phyloP scores from a whole-genome alignment of 23 tunicate genomes.

The Trididemnum nubilum region DNA sequence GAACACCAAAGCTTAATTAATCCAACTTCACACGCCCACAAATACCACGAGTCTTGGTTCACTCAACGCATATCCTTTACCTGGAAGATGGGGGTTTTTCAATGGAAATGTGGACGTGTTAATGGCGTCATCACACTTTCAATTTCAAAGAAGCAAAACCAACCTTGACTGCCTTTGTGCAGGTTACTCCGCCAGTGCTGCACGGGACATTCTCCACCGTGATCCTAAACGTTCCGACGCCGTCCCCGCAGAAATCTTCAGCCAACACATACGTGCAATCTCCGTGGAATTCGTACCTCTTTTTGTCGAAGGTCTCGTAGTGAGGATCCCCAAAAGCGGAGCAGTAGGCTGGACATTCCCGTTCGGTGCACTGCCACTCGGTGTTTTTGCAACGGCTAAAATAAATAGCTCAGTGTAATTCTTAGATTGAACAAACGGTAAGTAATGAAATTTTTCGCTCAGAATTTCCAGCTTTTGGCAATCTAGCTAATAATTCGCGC shows the following conservation, averaged over 20 bases:
- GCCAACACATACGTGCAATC: constrained; percentile 90
- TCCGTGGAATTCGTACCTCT: constrained; percentile 78
- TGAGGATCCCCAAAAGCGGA: constrained; percentile 95
- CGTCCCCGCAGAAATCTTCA: constrained; percentile 88
- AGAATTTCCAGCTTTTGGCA: too few relatives aligned
- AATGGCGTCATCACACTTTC: too few relatives aligned
- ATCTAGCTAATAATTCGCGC: too few relatives aligned
- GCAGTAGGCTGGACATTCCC: constrained; percentile 82
- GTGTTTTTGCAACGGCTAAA: constrained; percentile 79
- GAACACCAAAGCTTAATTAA: too few relatives aligned
- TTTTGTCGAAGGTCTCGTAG: constrained; percentile 84
- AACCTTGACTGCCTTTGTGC: constrained; percentile 97
- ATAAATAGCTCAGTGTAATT: neutral
- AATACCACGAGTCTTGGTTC: too few relatives aligned
- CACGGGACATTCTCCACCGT: constrained; percentile 96
- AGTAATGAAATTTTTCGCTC: too few relatives aligned
- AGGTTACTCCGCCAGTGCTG: constrained; percentile 95
- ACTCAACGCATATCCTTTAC: too few relatives aligned
- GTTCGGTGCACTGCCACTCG: constrained; percentile 74
- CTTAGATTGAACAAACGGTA: neutral
- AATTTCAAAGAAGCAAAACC: too few relatives aligned
- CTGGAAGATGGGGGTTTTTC: too few relatives aligned
- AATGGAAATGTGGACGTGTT: too few relatives aligned
- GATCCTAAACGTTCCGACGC: constrained; percentile 82
- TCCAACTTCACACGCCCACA: too few relatives aligned